These are phyloP conservation scores for Lota lota DNA, from an alignment of 2,113 vertebrate genomes.

Conservation along the genomic window DNA sequence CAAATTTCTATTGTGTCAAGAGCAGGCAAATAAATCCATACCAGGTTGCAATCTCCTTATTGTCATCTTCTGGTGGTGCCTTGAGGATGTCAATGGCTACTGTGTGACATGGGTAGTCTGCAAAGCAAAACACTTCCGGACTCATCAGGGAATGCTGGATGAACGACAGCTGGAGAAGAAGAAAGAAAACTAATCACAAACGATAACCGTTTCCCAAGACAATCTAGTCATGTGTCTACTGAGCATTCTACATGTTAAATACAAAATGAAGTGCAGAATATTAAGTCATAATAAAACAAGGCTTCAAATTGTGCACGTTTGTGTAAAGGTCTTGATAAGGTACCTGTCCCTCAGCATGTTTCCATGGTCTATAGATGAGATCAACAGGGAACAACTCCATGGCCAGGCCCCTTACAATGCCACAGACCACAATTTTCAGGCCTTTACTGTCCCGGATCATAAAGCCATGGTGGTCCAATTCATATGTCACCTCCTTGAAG, in stretches of 20 bases:
- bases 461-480: constrained; percentile 94
- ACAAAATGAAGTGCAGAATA: no score
- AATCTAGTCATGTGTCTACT: not conserved
- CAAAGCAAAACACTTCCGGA: constrained; percentile 97
- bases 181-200: not conserved
- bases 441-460: constrained; percentile 96
- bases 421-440: constrained; percentile 94
- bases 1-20: not conserved
- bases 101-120: constrained; percentile 92
- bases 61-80: constrained; percentile 99
- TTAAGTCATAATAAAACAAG: not conserved
- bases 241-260: no score
- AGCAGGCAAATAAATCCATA: constrained; percentile 52
- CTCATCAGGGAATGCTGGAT: constrained; percentile 98
- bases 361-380: constrained; percentile 97
- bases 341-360: constrained; percentile 97
- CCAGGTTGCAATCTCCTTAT: constrained; percentile 98
- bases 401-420: constrained; percentile 92
- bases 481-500: constrained; percentile 98
- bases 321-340: not conserved
- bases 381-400: constrained; percentile 97
- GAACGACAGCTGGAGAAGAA: constrained; percentile 84
- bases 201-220: no score
- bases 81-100: constrained; percentile 97
- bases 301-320: not conserved